Conservation (phyloP, 2,888 invertebrate species). For the Hypena proboscidalis region DNA sequence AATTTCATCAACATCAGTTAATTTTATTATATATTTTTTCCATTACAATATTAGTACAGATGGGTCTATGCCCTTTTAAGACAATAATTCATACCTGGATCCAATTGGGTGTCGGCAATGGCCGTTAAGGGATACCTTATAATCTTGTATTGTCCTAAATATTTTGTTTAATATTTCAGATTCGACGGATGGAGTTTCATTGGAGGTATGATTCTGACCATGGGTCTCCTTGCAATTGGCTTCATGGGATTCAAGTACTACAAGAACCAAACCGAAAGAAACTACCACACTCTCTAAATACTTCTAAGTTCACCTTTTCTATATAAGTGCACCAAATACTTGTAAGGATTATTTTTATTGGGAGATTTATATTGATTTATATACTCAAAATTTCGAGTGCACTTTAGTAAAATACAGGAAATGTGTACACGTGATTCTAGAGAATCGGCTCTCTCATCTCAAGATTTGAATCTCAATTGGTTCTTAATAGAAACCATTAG, state of each 20-base stretch:
- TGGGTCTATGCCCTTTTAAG: too few relatives aligned
- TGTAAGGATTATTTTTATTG: slow-evolving; percentile 39
- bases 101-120: too few relatives aligned
- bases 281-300: slow-evolving; percentile 94
- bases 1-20: too few relatives aligned
- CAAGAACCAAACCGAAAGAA: slow-evolving; percentile 92
- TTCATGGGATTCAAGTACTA: slow-evolving; percentile 95
- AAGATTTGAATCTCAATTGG: not conserved
- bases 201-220: slow-evolving; percentile 93
- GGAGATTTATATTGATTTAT: slow-evolving; percentile 37
- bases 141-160: not conserved
- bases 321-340: slow-evolving; percentile 68
- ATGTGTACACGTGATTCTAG: slow-evolving; percentile 7
- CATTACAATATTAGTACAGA: too few relatives aligned
- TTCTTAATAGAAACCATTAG: not conserved
- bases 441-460: not conserved
- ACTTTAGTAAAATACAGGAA: slow-evolving; percentile 42
- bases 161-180: slow-evolving; percentile 62
- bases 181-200: slow-evolving; percentile 92
- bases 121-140: too few relatives aligned
- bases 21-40: too few relatives aligned
- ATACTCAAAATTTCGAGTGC: slow-evolving; percentile 30
- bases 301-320: slow-evolving; percentile 42
- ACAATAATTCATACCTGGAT: too few relatives aligned
- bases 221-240: slow-evolving; percentile 91